These are phyloP conservation scores for Sciurus niger DNA, from an alignment of 2,113 vertebrate species.

Conservation along the genomic window DNA sequence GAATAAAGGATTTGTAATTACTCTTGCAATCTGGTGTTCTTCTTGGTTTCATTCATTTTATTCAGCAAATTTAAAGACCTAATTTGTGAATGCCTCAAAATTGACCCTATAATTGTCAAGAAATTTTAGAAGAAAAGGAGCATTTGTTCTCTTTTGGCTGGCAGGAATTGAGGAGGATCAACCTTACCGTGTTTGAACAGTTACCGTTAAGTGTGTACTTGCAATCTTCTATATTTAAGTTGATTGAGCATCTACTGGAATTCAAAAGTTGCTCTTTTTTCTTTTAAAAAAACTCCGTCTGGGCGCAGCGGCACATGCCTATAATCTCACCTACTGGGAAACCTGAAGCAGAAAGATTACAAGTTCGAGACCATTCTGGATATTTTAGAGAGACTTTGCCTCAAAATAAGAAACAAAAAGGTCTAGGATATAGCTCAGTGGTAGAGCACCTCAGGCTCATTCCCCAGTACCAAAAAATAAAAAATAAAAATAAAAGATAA, in stretches of 20 bases:
- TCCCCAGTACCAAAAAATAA: not conserved
- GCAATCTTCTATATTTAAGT: not conserved
- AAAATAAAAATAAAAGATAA: not conserved
- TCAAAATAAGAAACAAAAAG: not conserved
- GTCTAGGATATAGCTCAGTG: not conserved
- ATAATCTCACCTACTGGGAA: not conserved
- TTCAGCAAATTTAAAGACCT: not conserved
- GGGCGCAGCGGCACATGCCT: not conserved
- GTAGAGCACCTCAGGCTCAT: not conserved
- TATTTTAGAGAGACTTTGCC: not conserved
- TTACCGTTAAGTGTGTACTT: not conserved
- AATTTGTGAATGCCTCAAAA: slow-evolving; percentile 17
- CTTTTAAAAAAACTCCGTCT: not conserved
- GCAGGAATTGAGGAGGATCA: not conserved
- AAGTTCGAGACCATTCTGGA: not conserved
- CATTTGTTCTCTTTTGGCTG: not conserved
- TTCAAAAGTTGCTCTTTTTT: not conserved
- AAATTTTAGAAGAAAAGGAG: slow-evolving; percentile 1
- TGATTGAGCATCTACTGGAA: not conserved
- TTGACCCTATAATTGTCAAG: not conserved
- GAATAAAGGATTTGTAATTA: slow-evolving; percentile 9
- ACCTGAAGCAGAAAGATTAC: not conserved
- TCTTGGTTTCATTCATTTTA: slow-evolving; percentile 6
- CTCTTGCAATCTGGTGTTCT: not conserved
- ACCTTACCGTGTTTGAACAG: not conserved